Base-by-base conservation (phyloP, 2,113 vertebrate species). In the Hydrochoerus hydrochaeris region DNA sequence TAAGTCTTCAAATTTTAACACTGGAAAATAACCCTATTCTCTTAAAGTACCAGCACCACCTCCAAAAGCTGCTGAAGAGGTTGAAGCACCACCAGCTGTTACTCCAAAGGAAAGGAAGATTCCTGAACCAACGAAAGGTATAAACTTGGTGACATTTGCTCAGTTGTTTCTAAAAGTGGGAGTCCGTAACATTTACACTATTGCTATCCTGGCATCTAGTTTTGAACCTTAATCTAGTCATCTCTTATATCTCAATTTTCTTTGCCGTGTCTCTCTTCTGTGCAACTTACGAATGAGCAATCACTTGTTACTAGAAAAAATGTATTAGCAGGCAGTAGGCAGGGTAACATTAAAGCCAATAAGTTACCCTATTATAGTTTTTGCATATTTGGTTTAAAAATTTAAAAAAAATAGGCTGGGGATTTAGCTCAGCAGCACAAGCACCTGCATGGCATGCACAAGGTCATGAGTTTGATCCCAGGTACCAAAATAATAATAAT, bases 51-150 rank as follows among this genome's bases (percentile, higher is more conserved):
- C 98, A 95, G 98, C 98, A 97, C 58, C 98, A 97, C 97, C 98
- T 88, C 98, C 97, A 57, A 99, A 99, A 98, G 97, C 94, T 63
- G 95, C 89, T 35, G 96, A 97, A 96, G 97, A 98, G 97, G 97
- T 95, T 69, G 98, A 99, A 95, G 97, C 97, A 85, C 98, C 98
- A 81, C 85, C 97, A 84, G 85, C 84, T 84, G 93, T 98, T 80
- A 84, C 85, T 17, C 98, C 98, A 97, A 98, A 93, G 86, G 99
- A 99, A 91, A 98, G 96, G 93, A 99, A 98, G 85, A 71, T 98
- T 94, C 98, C 96, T 80, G 98, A 99, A 97, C 98, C 94, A 71
- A 6, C 82, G 69, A 99, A 98, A 99, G 99, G 99, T 99, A 99
- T 22, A 97, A 88, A 94, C 0, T 0, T 89, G 78, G 93, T 32